A percentile compares a stretch with the other conserved stretches of the same genome.
Evolutionary conservation across 1,140 invertebrate genomes (phyloP).

Genomic region (Telenomus remus): DNA sequence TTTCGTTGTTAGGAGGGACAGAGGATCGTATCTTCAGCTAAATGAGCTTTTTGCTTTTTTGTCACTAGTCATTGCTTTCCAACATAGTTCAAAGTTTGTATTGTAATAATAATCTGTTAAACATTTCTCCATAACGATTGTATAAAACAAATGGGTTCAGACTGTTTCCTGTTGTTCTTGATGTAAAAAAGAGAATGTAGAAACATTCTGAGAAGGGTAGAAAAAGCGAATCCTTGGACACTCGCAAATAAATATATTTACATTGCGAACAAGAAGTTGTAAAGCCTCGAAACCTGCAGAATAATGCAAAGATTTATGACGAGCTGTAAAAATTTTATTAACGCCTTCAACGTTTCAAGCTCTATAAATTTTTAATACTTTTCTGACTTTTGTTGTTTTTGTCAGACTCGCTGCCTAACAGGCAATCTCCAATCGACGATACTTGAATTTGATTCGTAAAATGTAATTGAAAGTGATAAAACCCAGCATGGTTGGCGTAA

Average conservation of each 20-base stretch:
- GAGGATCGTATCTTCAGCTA: slow-evolving; percentile 14
- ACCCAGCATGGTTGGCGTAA: too few relatives aligned
- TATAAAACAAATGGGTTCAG: too few relatives aligned
- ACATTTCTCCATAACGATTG: too few relatives aligned
- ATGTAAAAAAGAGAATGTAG: too few relatives aligned
- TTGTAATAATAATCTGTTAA: neutral
- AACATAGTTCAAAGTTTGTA: too few relatives aligned
- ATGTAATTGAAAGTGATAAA: too few relatives aligned
- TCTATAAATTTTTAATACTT: slow-evolving; percentile 38
- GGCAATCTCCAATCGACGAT: slow-evolving; percentile 6
- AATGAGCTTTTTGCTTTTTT: slow-evolving; percentile 8
- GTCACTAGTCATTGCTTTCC: neutral
- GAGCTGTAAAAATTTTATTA: slow-evolving; percentile 39
- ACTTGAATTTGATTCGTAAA: too few relatives aligned
- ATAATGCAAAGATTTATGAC: slow-evolving; percentile 38
- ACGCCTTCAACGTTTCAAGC: slow-evolving; percentile 41
- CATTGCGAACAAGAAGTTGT: slow-evolving; percentile 28
- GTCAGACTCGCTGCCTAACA: slow-evolving; percentile 5
- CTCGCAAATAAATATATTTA: slow-evolving; percentile 28
- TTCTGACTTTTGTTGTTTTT: slow-evolving; percentile 26
- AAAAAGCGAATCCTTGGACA: slow-evolving; percentile 1
- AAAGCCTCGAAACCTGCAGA: slow-evolving; percentile 32
- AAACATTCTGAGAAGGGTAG: neutral
- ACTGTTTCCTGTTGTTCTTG: too few relatives aligned
- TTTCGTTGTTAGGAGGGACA: slow-evolving; percentile 38